Base-by-base conservation (phyloP, 2,888 invertebrate species). In the Tupiocoris notatus region DNA sequence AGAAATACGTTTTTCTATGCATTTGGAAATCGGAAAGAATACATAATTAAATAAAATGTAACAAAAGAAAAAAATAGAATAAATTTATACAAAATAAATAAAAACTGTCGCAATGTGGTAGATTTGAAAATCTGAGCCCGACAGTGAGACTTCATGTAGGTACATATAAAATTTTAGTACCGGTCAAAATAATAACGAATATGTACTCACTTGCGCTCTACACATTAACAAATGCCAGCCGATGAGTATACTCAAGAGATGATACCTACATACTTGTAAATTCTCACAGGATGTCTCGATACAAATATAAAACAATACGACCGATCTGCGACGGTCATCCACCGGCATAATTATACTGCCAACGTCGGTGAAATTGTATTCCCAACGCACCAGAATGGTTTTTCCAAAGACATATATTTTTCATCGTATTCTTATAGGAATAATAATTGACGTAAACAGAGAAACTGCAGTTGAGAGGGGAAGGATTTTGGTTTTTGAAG, bases 371-470 rank as follows among this genome's bases (percentile, higher is more conserved):
- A n/a, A 25, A 20, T 64, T 22, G 39, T 39, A 20, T 25, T 65
- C 20, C 25, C 65, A 24, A 65, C 25, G 39, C 39, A n/a, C 24
- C 24, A 16, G 39, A 61, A 18, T 67, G 18, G 25, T 2, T 25
- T 61, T 62, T 63, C 62, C 24, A 25, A 73, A 73, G 73, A 63
- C 57, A 65, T 66, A 76, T 78, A 78, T 75, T 66, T 68, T 78
- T 75, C 75, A 76, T 75, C 76, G 61, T 74, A 59, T 68, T 78
- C 78, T 78, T 78, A 78, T 78, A 78, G 62, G 78, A 78, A 78
- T 78, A 78, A 71, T 78, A 78, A 78, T 78, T 78, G 78, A 78
- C 78, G 76, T 78, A 70, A 77, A 78, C 76, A 78, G 78, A 78
- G 78, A 78, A 78, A 78, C 78, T 78, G 78, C 73, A 73, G 73